These are phyloP conservation scores for Schlechtendalia chinensis DNA, from an alignment of 1,140 invertebrate genomes.

Conservation along the genomic window DNA sequence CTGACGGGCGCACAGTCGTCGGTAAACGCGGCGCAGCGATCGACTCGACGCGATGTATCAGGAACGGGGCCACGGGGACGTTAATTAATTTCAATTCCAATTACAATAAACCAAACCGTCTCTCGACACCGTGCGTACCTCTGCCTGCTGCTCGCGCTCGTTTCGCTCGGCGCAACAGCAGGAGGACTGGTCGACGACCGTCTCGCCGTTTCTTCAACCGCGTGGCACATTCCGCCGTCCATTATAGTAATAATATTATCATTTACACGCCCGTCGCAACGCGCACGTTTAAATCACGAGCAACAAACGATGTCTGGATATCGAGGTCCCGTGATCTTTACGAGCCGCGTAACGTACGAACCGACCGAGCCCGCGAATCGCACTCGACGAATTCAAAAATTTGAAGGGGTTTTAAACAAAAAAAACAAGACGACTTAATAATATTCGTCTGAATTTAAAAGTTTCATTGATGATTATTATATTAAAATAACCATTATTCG, in stretches of 20 bases:
- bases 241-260: neutral
- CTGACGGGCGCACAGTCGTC: neutral
- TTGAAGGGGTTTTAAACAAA: too few species aligned
- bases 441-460: too few species aligned
- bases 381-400: neutral
- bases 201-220: neutral
- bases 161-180: too few species aligned
- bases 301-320: neutral
- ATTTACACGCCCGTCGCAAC: neutral
- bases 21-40: neutral
- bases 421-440: too few species aligned
- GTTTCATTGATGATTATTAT: too few species aligned
- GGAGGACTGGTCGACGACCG: neutral
- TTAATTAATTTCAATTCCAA: slow-evolving; percentile 38
- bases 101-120: slow-evolving; percentile 21
- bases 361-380: neutral
- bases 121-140: neutral
- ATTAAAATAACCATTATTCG: too few species aligned
- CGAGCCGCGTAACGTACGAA: neutral
- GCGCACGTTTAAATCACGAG: slow-evolving; percentile 1
- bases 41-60: neutral
- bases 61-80: neutral
- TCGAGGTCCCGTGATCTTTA: slow-evolving; percentile 4
- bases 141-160: too few species aligned
- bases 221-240: neutral